Conservation (phyloP, 2,113 vertebrate genomes). For the Strix uralensis region DNA sequence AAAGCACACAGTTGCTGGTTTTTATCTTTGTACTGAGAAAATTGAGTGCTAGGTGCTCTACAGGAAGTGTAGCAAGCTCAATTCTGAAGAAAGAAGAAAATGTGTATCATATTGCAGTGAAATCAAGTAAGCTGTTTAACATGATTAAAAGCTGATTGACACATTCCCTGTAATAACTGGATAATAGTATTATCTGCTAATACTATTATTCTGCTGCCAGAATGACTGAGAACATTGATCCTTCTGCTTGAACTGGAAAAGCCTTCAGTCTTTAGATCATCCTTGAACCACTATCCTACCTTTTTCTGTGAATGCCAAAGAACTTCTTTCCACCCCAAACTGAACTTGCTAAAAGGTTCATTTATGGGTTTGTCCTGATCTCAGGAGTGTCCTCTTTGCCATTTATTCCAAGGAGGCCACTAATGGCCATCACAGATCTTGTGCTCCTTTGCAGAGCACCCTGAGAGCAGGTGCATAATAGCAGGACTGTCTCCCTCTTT, state of each 20-base stretch:
- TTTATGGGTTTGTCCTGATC: constrained; percentile 8
- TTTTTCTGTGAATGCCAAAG: not conserved
- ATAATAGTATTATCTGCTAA: not conserved
- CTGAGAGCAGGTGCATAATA: not conserved
- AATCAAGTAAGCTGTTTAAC: not conserved
- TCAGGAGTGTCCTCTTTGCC: not conserved
- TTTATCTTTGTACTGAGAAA: not conserved
- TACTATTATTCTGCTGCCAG: not conserved
- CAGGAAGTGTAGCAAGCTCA: not conserved
- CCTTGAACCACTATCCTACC: not conserved
- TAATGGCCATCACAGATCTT: not conserved
- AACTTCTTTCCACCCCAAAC: not conserved
- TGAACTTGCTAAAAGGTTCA: not conserved
- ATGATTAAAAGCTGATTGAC: not conserved
- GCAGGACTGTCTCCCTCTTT: not conserved
- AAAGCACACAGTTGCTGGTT: not conserved
- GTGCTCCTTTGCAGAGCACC: not conserved
- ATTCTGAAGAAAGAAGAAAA: not conserved
- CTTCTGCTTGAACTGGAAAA: not conserved
- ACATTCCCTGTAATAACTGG: not conserved
- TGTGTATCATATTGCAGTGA: not conserved
- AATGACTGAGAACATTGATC: not conserved
- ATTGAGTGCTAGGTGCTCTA: not conserved
- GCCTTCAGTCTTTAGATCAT: not conserved
- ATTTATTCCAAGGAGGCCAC: not conserved